These are phyloP conservation scores for Petrocephalus zakoni DNA, from an alignment of 2,113 vertebrate species.

Conservation along the genomic window DNA sequence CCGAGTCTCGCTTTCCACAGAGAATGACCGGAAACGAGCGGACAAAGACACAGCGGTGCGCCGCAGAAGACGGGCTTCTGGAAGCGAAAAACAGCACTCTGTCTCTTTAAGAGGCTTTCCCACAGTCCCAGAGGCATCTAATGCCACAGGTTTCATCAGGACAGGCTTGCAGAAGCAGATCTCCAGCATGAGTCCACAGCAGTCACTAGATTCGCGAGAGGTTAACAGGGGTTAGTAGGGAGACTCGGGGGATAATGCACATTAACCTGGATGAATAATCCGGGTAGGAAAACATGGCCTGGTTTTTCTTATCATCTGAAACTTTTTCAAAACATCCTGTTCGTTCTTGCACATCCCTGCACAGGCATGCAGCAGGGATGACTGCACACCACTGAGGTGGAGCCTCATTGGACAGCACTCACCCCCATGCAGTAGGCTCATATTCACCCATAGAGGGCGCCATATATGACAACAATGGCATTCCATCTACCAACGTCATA, in stretches of 20 bases:
- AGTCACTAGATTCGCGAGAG: neutral
- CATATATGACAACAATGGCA: neutral
- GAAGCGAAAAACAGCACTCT: neutral
- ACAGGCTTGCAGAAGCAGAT: neutral
- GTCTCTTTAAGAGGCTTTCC: neutral
- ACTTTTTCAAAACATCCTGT: slow-evolving; percentile 32
- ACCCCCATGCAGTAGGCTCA: neutral
- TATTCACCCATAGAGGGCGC: neutral
- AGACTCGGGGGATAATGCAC: neutral
- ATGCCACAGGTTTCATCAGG: neutral
- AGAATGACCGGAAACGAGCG: neutral
- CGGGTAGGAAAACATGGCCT: slow-evolving; percentile 24
- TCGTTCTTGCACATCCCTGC: slow-evolving; percentile 29
- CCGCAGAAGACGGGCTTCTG: neutral
- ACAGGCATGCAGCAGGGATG: slow-evolving; percentile 45
- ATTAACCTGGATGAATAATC: neutral
- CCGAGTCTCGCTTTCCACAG: neutral
- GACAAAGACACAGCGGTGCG: neutral
- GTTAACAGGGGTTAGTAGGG: neutral
- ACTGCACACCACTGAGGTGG: slow-evolving; percentile 3
- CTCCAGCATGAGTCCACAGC: neutral
- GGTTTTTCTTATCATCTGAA: slow-evolving; percentile 14
- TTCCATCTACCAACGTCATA: neutral
- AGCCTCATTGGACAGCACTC: neutral
- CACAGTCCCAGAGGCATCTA: neutral